These are phyloP conservation scores for Mesorhabditis spiculigera DNA, from an alignment of 2,888 invertebrate genomes.

Conservation along the genomic window DNA sequence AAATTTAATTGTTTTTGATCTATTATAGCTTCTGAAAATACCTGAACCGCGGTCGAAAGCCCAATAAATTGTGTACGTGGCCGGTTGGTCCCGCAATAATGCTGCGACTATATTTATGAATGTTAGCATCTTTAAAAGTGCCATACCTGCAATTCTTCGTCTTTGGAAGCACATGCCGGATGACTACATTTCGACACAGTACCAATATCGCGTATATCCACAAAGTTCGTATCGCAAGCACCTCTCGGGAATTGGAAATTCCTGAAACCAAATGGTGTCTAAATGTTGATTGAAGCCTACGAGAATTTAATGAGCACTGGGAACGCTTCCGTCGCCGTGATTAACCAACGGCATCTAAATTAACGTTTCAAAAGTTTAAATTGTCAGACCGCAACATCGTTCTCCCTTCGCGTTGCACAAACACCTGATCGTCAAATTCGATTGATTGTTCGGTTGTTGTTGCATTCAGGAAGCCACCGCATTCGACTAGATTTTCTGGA, in stretches of 20 bases:
- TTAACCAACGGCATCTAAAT: conserved; percentile 44
- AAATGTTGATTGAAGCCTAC: not conserved
- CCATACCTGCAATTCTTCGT: conserved; percentile 25
- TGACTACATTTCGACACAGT: conserved; percentile 29
- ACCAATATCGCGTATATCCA: conserved; percentile 36
- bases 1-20: not conserved
- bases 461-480: conserved; percentile 39
- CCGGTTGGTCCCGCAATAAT: conserved; percentile 15
- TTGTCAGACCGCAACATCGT: not conserved
- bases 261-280: conserved; percentile 15
- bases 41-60: conserved; percentile 31
- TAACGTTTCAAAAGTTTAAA: conserved; percentile 8
- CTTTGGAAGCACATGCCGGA: conserved; percentile 32
- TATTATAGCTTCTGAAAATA: not conserved
- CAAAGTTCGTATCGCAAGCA: conserved; percentile 23
- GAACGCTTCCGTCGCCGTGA: conserved; percentile 25
- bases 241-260: conserved; percentile 24
- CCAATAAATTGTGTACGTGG: conserved; percentile 25
- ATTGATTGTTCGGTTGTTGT: conserved; percentile 11
- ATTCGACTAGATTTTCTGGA: conserved; percentile 25
- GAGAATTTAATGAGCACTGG: not conserved
- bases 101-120: not conserved
- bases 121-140: conserved; percentile 11
- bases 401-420: not conserved
- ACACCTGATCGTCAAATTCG: not conserved